phyloP scores from a whole-genome alignment of 2,113 vertebrate genomes.

The Scartelaos histophorus region DNA sequence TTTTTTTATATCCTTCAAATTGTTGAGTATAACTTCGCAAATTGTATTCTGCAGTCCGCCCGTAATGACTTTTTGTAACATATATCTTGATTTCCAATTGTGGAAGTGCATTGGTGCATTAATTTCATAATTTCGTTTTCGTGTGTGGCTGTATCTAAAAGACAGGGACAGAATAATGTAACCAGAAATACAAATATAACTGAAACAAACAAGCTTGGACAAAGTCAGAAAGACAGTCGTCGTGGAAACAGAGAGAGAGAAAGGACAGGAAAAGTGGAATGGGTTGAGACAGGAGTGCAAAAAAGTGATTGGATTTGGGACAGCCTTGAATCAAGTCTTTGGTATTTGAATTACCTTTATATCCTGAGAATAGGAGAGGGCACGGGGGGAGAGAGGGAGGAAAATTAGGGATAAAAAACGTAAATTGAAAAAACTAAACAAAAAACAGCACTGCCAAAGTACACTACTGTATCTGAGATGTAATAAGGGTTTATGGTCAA shows the following conservation, averaged over 20 bases:
- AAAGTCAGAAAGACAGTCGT: constrained; percentile 55
- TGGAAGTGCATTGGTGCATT: constrained; percentile 8
- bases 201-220: constrained; percentile 83
- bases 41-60: background rate
- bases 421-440: constrained; percentile 62
- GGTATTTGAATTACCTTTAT: constrained; percentile 83
- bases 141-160: constrained; percentile 69
- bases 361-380: constrained; percentile 85
- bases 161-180: constrained; percentile 84
- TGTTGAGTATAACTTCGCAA: background rate
- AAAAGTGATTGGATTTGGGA: constrained; percentile 55
- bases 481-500: constrained; percentile 66
- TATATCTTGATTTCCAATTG: background rate
- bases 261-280: constrained; percentile 16
- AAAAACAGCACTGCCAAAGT: constrained; percentile 68
- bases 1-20: background rate
- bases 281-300: constrained; percentile 20
- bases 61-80: background rate
- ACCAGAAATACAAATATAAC: constrained; percentile 79
- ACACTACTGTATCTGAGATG: constrained; percentile 44
- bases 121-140: background rate
- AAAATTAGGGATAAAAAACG: constrained; percentile 89
- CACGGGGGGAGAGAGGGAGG: constrained; percentile 81
- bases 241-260: constrained; percentile 3
- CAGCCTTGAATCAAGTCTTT: constrained; percentile 91